Evolutionary conservation across 2,113 vertebrate species (phyloP).

Genomic region (Protobothrops mucrosquamatus): DNA sequence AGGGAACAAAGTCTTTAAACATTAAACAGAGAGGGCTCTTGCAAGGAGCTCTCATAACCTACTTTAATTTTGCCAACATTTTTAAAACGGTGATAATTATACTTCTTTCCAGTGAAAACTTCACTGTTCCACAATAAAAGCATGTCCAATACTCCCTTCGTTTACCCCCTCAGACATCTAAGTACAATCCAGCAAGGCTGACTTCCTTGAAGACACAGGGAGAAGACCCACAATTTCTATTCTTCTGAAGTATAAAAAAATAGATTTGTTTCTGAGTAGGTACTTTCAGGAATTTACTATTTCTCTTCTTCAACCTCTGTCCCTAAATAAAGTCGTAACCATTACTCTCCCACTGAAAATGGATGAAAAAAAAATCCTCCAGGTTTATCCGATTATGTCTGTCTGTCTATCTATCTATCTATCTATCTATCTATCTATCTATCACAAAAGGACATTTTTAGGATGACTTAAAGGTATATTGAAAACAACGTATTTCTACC

Average conservation of each 20-base stretch:
- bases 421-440: background rate
- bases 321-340: background rate
- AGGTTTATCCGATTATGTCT: background rate
- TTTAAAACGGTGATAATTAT: background rate
- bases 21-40: background rate
- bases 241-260: too few relatives aligned
- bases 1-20: slow-evolving; percentile 2
- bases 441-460: background rate
- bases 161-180: background rate
- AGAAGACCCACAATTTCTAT: background rate
- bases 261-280: background rate
- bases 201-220: background rate
- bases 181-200: background rate
- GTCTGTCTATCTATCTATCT: too few relatives aligned
- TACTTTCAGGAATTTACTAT: background rate
- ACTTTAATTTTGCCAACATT: background rate
- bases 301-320: background rate
- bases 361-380: background rate
- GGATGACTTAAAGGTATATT: background rate
- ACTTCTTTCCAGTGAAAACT: background rate
- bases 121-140: background rate
- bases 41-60: background rate
- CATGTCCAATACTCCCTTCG: background rate
- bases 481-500: background rate
- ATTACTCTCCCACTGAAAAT: background rate